phyloP scores from a whole-genome alignment of 2,797 vertebrate genomes.

The Poeciliopsis gracilis region DNA sequence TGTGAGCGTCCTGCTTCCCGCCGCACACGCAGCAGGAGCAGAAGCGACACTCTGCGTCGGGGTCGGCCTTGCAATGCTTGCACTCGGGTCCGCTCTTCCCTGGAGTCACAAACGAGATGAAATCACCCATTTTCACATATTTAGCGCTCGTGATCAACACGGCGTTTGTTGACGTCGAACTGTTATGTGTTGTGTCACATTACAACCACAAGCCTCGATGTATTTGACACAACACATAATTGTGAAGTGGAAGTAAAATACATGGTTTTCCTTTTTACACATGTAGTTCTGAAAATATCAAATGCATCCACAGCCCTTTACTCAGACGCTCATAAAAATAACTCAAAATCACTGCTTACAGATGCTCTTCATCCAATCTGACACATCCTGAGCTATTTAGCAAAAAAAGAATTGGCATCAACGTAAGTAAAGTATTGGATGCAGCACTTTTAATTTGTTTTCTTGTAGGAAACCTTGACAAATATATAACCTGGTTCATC shows the following conservation, averaged over 20 bases:
- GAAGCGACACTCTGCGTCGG: conserved; percentile 92
- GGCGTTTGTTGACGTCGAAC: neutral
- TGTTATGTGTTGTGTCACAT: neutral
- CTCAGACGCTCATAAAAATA: neutral
- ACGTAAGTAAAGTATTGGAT: neutral
- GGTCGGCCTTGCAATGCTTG: conserved; percentile 96
- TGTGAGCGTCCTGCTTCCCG: conserved; percentile 96
- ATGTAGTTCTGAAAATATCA: neutral
- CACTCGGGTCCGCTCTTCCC: conserved; percentile 98
- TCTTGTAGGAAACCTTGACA: neutral
- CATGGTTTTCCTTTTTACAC: neutral
- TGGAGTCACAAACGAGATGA: conserved; percentile 54
- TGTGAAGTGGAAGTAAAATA: neutral
- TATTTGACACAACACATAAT: neutral
- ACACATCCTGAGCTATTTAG: neutral
- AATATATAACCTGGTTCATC: neutral
- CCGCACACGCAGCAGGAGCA: conserved; percentile 97
- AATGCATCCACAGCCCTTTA: neutral
- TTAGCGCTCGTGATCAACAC: neutral
- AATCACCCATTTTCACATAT: neutral
- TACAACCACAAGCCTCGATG: neutral
- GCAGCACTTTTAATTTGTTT: neutral
- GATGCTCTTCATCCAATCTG: neutral
- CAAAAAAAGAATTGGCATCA: neutral
- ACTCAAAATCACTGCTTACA: neutral